Conservation (phyloP, 2,888 invertebrate species). For the Euzetes globulus region DNA sequence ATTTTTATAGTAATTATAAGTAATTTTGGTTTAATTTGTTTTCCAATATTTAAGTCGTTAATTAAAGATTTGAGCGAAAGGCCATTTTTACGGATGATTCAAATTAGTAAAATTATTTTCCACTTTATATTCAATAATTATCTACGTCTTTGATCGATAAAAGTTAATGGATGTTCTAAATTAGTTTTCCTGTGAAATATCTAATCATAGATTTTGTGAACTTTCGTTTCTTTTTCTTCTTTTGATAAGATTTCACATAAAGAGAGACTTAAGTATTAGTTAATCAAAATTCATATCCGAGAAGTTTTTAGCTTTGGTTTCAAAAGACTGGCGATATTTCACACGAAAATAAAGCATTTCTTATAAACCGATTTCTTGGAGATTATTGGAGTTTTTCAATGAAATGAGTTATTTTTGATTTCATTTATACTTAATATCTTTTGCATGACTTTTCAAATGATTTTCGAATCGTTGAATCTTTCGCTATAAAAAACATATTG, state of each 20-base stretch:
- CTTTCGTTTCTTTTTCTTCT: no score
- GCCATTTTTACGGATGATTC: background rate
- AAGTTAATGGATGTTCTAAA: background rate
- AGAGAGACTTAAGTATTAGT: no score
- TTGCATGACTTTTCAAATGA: background rate
- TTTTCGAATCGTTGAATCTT: background rate
- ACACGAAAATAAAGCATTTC: background rate
- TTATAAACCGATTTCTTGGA: background rate
- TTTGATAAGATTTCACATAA: no score
- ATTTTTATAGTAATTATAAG: no score
- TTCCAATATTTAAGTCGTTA: no score
- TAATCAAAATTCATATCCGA: no score
- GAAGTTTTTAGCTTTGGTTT: background rate
- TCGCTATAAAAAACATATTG: background rate
- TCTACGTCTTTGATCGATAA: background rate
- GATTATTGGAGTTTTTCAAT: background rate
- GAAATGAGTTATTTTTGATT: background rate
- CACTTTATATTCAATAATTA: background rate
- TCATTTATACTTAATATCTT: background rate
- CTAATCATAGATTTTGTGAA: no score
- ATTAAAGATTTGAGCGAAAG: no score
- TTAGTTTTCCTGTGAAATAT: background rate
- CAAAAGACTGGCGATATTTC: background rate
- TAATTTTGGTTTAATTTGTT: no score
- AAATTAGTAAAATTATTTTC: background rate